Conservation (phyloP, 2,888 invertebrate species). For the Aphrophora alni region DNA sequence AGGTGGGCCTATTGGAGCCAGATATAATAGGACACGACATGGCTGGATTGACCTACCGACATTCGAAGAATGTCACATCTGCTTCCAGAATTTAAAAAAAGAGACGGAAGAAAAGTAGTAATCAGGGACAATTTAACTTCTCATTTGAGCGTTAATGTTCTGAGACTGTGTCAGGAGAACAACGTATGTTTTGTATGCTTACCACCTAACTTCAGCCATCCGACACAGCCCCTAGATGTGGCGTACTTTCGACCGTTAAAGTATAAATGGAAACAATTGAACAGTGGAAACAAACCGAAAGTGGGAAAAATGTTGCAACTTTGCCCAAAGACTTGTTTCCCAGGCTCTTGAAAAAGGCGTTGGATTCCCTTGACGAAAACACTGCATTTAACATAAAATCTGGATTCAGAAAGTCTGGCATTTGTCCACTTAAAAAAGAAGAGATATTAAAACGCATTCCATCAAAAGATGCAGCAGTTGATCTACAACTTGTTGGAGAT, state of each 20-base stretch:
- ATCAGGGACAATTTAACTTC: conserved; percentile 45
- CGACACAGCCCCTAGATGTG: conserved; percentile 51
- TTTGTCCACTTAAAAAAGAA: background rate
- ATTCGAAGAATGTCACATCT: too few relatives aligned
- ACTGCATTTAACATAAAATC: conserved; percentile 13
- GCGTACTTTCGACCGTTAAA: conserved; percentile 49
- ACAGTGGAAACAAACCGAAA: conserved; percentile 35
- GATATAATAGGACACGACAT: too few relatives aligned
- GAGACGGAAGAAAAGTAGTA: conserved; percentile 38
- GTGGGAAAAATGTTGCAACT: conserved; percentile 24
- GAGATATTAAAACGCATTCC: conserved; percentile 18
- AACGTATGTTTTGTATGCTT: conserved; percentile 51
- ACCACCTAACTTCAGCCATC: conserved; percentile 43
- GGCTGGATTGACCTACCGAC: too few relatives aligned
- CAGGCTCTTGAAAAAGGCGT: conserved; percentile 21
- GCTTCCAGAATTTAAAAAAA: conserved; percentile 45
- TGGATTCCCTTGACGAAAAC: conserved; percentile 18
- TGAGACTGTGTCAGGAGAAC: conserved; percentile 40
- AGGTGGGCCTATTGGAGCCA: too few relatives aligned
- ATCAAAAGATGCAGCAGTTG: conserved; percentile 9
- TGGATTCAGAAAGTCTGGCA: conserved; percentile 21
- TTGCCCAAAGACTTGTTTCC: conserved; percentile 41
- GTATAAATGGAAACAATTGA: conserved; percentile 41
- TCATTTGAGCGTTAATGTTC: conserved; percentile 39
- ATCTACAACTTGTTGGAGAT: conserved; percentile 23